phyloP scores from a whole-genome alignment of 1,140 invertebrate species.

The Bilobella aurantiaca region DNA sequence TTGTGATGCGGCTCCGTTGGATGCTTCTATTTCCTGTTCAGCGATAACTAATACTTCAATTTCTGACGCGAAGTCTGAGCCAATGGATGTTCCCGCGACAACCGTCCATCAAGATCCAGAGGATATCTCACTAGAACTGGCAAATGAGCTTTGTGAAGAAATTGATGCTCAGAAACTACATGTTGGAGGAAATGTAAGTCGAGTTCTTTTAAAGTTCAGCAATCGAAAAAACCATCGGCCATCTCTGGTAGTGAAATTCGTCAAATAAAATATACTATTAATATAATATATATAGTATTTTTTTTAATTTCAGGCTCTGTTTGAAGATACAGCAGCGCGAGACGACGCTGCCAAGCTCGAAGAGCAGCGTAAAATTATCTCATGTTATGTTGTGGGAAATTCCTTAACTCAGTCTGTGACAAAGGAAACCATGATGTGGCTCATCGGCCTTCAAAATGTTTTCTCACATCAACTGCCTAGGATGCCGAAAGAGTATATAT shows the following conservation, averaged over 20 bases:
- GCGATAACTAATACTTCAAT: slow-evolving; percentile 11
- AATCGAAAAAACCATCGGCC: too few relatives aligned
- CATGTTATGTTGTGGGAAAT: slow-evolving; percentile 90
- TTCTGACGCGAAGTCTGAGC: neutral
- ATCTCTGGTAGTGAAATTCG: too few relatives aligned
- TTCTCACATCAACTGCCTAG: slow-evolving; percentile 90
- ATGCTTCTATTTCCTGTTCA: slow-evolving; percentile 20
- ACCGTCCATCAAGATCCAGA: neutral
- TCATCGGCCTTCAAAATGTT: slow-evolving; percentile 87
- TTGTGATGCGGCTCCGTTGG: slow-evolving; percentile 24
- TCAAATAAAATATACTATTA: neutral
- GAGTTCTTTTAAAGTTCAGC: too few relatives aligned
- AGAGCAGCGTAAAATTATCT: slow-evolving; percentile 76
- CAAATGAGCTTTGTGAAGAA: slow-evolving; percentile 20
- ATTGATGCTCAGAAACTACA: slow-evolving; percentile 62
- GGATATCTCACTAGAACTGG: slow-evolving; percentile 15
- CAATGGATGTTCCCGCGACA: neutral
- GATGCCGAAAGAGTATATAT: slow-evolving; percentile 98
- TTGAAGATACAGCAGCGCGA: slow-evolving; percentile 70
- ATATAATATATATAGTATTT: neutral
- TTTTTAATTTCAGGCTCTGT: slow-evolving; percentile 47
- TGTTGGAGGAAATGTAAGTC: slow-evolving; percentile 63
- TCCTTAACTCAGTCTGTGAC: slow-evolving; percentile 73
- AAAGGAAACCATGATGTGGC: slow-evolving; percentile 83
- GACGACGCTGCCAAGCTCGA: slow-evolving; percentile 84